Evolutionary conservation across 1,140 invertebrate species (phyloP).

Genomic region (Metaphire vulgaris): DNA sequence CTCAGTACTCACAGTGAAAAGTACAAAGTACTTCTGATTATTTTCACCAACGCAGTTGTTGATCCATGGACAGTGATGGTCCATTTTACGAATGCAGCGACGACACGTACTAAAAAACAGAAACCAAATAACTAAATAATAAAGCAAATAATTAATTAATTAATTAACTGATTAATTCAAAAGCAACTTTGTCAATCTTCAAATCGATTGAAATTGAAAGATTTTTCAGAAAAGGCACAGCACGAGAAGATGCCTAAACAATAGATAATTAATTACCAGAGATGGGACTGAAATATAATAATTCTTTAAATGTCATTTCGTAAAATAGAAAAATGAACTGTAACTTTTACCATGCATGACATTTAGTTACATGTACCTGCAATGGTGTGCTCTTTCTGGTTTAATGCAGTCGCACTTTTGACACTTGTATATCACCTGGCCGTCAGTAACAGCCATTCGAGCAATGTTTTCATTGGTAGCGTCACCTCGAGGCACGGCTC

Average conservation of each 20-base stretch:
- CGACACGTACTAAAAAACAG: conserved; percentile 50
- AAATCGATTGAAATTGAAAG: no score
- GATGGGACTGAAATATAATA: no score
- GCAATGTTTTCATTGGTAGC: conserved; percentile 97
- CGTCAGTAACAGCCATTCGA: conserved; percentile 83
- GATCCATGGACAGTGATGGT: conserved; percentile 96
- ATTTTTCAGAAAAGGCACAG: no score
- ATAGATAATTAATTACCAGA: no score
- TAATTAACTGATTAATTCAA: no score
- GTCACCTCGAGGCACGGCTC: conserved; percentile 96
- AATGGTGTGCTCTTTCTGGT: conserved; percentile 96
- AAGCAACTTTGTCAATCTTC: no score
- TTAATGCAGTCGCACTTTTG: conserved; percentile 98
- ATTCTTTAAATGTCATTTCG: no score
- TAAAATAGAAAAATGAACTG: no score
- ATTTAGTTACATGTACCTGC: no score
- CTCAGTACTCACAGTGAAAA: conserved; percentile 95
- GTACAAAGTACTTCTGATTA: conserved; percentile 98
- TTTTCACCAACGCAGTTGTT: conserved; percentile 99
- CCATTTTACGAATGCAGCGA: conserved; percentile 93
- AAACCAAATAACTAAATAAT: background rate
- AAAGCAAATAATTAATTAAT: conserved; percentile 39
- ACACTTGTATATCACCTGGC: conserved; percentile 93
- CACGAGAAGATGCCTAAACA: no score
- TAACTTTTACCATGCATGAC: no score